phyloP scores from a whole-genome alignment of 2,888 invertebrate genomes.

The Globia sparganii region DNA sequence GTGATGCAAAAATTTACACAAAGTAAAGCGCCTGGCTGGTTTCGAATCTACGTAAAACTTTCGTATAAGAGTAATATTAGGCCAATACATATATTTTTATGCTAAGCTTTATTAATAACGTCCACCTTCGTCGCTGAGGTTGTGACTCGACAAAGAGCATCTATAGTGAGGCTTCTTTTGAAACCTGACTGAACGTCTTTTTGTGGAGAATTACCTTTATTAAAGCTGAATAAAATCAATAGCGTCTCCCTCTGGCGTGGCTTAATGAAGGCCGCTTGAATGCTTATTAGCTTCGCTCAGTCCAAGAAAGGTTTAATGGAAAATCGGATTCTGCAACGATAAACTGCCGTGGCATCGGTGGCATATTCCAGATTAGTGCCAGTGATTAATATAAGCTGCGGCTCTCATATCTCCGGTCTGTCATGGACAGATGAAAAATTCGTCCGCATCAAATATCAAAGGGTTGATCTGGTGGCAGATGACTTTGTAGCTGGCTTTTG shows the following conservation, averaged over 20 bases:
- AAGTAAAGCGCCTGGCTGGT: neutral
- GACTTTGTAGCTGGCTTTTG: constrained; percentile 61
- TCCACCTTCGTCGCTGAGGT: constrained; percentile 46
- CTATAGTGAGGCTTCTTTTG: constrained; percentile 79
- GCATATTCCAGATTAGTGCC: constrained; percentile 75
- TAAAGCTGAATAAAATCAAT: constrained; percentile 86
- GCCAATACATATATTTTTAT: constrained; percentile 69
- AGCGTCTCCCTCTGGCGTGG: constrained; percentile 75
- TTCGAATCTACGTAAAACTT: neutral
- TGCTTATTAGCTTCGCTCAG: constrained; percentile 84
- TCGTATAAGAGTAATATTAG: constrained; percentile 26
- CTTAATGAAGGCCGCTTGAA: constrained; percentile 84
- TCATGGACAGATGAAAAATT: constrained; percentile 67
- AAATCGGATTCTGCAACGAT: constrained; percentile 77
- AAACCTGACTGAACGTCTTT: constrained; percentile 74
- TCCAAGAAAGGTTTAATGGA: constrained; percentile 77
- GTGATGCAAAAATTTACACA: neutral
- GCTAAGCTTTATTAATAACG: constrained; percentile 76
- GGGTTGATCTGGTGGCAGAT: constrained; percentile 61
- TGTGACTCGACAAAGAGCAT: constrained; percentile 75
- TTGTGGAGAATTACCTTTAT: constrained; percentile 83
- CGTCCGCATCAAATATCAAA: constrained; percentile 69
- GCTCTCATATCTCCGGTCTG: constrained; percentile 63
- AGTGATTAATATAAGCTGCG: constrained; percentile 70
- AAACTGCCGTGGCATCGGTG: constrained; percentile 74